A percentile compares a stretch with the other conserved stretches of the same genome.
Conservation (phyloP, 2,888 invertebrate genomes). For the Pristionchus exspectatus region DNA sequence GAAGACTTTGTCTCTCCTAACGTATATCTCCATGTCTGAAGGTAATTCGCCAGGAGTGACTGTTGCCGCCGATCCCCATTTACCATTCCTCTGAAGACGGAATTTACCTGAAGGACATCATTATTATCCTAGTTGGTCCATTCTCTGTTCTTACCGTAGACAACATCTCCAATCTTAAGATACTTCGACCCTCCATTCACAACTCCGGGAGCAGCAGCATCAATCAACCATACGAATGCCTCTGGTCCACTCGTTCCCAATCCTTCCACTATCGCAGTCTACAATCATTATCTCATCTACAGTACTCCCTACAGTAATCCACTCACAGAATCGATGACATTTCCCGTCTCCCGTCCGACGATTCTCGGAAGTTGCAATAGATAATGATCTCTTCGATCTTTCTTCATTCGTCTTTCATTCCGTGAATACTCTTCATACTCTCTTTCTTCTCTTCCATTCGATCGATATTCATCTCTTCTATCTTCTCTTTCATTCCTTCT, state of each 20-base stretch:
- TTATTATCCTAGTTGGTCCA: no score
- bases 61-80: background rate
- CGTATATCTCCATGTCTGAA: background rate
- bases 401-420: background rate
- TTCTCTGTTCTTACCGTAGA: background rate
- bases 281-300: background rate
- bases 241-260: background rate
- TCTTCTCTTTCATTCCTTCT: background rate
- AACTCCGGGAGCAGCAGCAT: conserved; percentile 21
- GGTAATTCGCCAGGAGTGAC: background rate
- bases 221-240: conserved; percentile 23
- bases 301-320: background rate
- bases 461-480: conserved; percentile 11
- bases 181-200: conserved; percentile 23
- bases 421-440: background rate
- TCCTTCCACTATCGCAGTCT: conserved; percentile 40
- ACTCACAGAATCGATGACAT: conserved; percentile 25
- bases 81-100: conserved; percentile 6
- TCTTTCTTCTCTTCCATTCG: background rate
- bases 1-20: background rate
- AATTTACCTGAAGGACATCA: background rate
- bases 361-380: background rate
- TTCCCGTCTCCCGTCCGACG: background rate
- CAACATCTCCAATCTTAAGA: conserved; percentile 7
- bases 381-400: background rate